Percentiles rank a stretch among this genome's conserved stretches.
These are phyloP conservation scores for Galerucella nymphaeae DNA, from an alignment of 2,888 invertebrate species.

Conservation along the genomic window DNA sequence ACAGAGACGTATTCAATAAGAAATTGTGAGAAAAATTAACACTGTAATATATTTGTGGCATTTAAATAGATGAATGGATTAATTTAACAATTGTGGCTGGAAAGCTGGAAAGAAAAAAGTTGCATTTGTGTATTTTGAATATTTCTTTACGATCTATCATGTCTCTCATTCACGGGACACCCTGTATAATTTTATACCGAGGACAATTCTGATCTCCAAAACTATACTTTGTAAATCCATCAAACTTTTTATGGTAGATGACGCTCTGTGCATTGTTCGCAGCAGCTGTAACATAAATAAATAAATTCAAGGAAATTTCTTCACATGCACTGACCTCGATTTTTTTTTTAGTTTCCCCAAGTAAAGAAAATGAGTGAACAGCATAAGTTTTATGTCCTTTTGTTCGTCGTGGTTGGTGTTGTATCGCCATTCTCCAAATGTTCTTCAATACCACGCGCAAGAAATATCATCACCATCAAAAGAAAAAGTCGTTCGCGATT, in stretches of 20 bases:
- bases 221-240: too few relatives aligned
- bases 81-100: too few relatives aligned
- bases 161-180: too few relatives aligned
- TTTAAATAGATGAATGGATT: too few relatives aligned
- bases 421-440: conserved; percentile 35
- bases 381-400: conserved; percentile 24
- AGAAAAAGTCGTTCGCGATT: conserved; percentile 44
- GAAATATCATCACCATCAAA: conserved; percentile 37
- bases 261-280: background rate
- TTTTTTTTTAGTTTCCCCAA: conserved; percentile 5
- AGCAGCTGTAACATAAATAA: background rate
- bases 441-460: conserved; percentile 39
- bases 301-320: background rate
- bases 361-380: conserved; percentile 8
- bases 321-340: background rate
- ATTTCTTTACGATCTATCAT: too few relatives aligned
- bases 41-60: too few relatives aligned
- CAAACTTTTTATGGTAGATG: background rate
- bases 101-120: too few relatives aligned
- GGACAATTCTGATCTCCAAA: too few relatives aligned
- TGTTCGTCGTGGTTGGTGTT: conserved; percentile 30
- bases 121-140: too few relatives aligned
- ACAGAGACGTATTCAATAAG: too few relatives aligned
- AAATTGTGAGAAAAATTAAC: too few relatives aligned
- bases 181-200: too few relatives aligned